These are phyloP conservation scores for Channallabes apus DNA, from an alignment of 2,797 vertebrate species.

Conservation along the genomic window DNA sequence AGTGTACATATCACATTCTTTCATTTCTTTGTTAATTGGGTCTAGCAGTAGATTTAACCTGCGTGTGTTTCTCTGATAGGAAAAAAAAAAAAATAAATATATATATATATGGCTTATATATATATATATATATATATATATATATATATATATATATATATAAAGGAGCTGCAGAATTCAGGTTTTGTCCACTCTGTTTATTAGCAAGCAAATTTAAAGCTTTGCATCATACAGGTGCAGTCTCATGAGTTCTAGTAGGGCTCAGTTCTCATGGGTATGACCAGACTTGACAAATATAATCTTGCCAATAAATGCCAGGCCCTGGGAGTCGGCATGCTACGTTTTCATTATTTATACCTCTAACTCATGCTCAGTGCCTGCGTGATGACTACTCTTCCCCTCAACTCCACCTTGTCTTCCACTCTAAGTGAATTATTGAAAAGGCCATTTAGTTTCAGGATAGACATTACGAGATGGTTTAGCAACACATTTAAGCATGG, in stretches of 20 bases:
- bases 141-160: too few relatives aligned
- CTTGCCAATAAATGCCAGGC: slow-evolving; percentile 50
- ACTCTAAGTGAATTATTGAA: slow-evolving; percentile 51
- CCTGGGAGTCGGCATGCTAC: slow-evolving; percentile 32
- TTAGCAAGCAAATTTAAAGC: background rate
- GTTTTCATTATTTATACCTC: slow-evolving; percentile 56
- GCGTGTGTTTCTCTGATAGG: background rate
- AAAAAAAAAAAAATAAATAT: background rate
- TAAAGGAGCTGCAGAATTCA: background rate
- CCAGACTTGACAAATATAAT: slow-evolving; percentile 45
- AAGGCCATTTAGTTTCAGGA: slow-evolving; percentile 50
- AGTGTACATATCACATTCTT: background rate
- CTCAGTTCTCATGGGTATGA: slow-evolving; percentile 15
- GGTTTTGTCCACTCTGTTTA: background rate
- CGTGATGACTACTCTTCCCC: background rate
- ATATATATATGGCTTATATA: too few relatives aligned
- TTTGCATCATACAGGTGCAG: background rate
- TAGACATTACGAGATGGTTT: slow-evolving; percentile 44
- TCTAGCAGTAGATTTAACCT: background rate
- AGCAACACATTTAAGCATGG: slow-evolving; percentile 17
- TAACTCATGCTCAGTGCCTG: slow-evolving; percentile 38
- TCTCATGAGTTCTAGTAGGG: background rate
- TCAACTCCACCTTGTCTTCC: slow-evolving; percentile 34
- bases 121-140: too few relatives aligned
- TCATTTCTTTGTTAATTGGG: background rate